phyloP scores from a whole-genome alignment of 2,113 vertebrate genomes.

The Brienomyrus longianalis region DNA sequence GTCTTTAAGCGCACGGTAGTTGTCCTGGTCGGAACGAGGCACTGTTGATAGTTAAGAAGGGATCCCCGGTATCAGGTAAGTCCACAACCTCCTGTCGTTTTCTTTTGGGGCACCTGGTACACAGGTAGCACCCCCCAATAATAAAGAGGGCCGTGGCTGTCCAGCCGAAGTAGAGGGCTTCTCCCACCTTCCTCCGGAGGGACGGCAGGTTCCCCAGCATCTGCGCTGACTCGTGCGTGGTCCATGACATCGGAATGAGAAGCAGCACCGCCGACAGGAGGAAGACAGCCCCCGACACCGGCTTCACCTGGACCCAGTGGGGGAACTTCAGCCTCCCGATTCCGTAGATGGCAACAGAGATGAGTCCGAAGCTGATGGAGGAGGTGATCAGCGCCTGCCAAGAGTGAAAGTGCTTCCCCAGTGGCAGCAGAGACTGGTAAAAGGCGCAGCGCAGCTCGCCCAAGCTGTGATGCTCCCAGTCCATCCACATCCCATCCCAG shows the following conservation, averaged over 20 bases:
- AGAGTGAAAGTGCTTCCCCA: conserved; percentile 68
- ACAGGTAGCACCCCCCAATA: conserved; percentile 58
- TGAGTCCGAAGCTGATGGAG: conserved; percentile 50
- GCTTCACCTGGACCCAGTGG: conserved; percentile 44
- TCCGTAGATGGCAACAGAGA: conserved; percentile 53
- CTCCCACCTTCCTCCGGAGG: conserved; percentile 70
- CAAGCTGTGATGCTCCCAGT: conserved; percentile 70
- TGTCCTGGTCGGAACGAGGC: conserved; percentile 49
- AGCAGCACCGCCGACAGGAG: conserved; percentile 59
- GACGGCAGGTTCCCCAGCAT: conserved; percentile 64
- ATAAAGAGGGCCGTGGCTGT: conserved; percentile 56
- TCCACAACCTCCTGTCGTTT: not conserved
- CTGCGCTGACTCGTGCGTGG: conserved; percentile 63
- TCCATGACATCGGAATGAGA: conserved; percentile 75
- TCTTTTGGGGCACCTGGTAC: conserved; percentile 44
- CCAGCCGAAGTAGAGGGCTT: conserved; percentile 80
- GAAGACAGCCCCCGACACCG: conserved; percentile 60
- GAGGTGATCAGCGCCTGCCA: conserved; percentile 70
- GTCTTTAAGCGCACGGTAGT: not conserved
- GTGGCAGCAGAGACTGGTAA: conserved; percentile 74
- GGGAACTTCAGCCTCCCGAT: conserved; percentile 65
- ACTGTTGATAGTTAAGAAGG: conserved; percentile 52
- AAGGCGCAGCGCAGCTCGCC: conserved; percentile 82
- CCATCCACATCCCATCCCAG: conserved; percentile 90
- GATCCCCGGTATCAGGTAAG: conserved; percentile 35